These are phyloP conservation scores for Pristionchus exspectatus DNA, from an alignment of 2,888 invertebrate species.

Conservation along the genomic window DNA sequence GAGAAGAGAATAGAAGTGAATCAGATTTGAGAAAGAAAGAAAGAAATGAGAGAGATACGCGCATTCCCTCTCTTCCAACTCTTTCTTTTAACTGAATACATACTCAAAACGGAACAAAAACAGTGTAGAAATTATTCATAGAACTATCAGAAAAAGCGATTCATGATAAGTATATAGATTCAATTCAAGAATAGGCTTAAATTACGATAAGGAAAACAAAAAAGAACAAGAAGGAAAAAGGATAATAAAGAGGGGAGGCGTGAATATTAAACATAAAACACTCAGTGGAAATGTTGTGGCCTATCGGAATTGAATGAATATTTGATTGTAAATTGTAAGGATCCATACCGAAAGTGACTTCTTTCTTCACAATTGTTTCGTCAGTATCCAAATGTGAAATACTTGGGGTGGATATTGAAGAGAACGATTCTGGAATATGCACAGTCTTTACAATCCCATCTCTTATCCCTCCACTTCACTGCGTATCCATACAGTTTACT, in stretches of 20 bases:
- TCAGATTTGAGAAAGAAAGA: conserved; percentile 29
- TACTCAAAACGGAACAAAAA: background rate
- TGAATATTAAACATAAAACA: background rate
- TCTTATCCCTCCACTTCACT: background rate
- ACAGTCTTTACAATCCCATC: background rate
- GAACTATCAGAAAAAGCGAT: background rate
- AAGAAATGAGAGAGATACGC: background rate
- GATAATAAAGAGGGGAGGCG: background rate
- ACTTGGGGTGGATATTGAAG: background rate
- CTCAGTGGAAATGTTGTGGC: background rate
- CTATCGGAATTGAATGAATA: background rate
- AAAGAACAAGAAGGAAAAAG: background rate
- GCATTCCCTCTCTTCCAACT: background rate
- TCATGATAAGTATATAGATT: background rate
- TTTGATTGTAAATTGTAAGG: background rate
- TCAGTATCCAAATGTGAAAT: background rate
- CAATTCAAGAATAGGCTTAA: background rate
- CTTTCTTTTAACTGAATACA: background rate
- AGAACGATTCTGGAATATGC: background rate
- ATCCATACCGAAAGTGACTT: conserved; percentile 1
- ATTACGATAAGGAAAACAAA: background rate
- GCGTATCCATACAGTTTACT: too few species aligned
- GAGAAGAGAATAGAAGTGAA: conserved; percentile 16
- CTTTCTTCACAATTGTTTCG: background rate
- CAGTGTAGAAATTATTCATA: background rate